Conservation (phyloP, 2,888 invertebrate species). For the Branchellion lobata region DNA sequence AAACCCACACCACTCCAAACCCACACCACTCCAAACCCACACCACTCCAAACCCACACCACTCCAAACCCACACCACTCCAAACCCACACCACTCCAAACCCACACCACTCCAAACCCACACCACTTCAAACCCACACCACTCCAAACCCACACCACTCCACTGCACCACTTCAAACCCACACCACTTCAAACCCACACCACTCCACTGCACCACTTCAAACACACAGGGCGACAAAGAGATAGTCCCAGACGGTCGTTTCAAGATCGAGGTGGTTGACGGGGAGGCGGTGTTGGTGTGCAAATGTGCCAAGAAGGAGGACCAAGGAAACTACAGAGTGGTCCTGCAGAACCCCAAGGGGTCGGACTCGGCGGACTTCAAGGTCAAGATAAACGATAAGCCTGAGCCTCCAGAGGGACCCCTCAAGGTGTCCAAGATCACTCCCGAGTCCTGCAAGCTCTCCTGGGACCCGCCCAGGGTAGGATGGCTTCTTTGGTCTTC, state of each 20-base stretch:
- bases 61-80: too few species aligned
- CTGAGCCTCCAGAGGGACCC: conserved; percentile 85
- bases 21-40: too few species aligned
- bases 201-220: too few species aligned
- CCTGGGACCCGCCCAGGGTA: conserved; percentile 64
- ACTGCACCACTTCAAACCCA: too few species aligned
- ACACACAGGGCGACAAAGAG: conserved; percentile 77
- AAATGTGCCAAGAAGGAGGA: conserved; percentile 85
- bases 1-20: too few species aligned
- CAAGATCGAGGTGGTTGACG: conserved; percentile 67
- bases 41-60: too few species aligned
- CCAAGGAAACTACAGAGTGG: conserved; percentile 88
- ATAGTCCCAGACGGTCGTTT: conserved; percentile 75
- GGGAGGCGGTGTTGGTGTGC: conserved; percentile 58
- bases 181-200: too few species aligned
- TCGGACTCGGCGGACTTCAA: conserved; percentile 87
- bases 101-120: too few species aligned
- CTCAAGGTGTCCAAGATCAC: conserved; percentile 88
- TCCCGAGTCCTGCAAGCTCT: conserved; percentile 87
- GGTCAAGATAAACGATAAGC: conserved; percentile 70
- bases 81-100: too few species aligned
- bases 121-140: too few species aligned
- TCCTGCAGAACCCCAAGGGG: conserved; percentile 83
- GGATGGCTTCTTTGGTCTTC: conserved; percentile 8
- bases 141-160: too few species aligned